Evolutionary conservation across 2,113 vertebrate species (phyloP).

Genomic region (Ramphastos sulfuratus): DNA sequence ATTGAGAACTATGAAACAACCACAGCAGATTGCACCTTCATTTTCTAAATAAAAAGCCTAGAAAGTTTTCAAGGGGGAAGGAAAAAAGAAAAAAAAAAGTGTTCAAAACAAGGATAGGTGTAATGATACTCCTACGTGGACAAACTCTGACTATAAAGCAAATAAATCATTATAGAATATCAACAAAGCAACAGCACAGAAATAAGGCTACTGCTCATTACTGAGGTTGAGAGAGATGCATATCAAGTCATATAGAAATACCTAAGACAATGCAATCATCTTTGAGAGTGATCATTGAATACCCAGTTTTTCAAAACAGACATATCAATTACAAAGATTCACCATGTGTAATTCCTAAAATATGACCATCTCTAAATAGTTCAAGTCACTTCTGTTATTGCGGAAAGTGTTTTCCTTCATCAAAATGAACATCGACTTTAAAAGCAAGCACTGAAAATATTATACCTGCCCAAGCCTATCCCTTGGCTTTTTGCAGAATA

Average conservation of each 20-base stretch:
- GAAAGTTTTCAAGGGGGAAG: neutral
- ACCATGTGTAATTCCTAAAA: neutral
- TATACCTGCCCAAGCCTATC: neutral
- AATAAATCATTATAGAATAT: neutral
- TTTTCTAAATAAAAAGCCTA: neutral
- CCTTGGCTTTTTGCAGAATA: neutral
- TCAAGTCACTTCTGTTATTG: neutral
- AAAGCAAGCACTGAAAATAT: neutral
- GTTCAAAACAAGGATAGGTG: neutral
- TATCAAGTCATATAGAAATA: neutral
- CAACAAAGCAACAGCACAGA: neutral
- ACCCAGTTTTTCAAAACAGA: neutral
- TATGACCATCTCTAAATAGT: neutral
- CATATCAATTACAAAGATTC: neutral
- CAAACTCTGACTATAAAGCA: neutral
- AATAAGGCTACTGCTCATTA: neutral
- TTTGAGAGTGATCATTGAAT: neutral
- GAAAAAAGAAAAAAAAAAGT: too few relatives aligned
- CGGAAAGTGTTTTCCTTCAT: neutral
- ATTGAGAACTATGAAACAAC: neutral
- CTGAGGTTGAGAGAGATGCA: neutral
- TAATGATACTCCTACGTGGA: neutral
- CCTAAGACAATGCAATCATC: neutral
- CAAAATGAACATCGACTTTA: neutral
- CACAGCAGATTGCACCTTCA: neutral